Conservation (phyloP, 2,888 invertebrate genomes). For the Ormyrus thymus region DNA sequence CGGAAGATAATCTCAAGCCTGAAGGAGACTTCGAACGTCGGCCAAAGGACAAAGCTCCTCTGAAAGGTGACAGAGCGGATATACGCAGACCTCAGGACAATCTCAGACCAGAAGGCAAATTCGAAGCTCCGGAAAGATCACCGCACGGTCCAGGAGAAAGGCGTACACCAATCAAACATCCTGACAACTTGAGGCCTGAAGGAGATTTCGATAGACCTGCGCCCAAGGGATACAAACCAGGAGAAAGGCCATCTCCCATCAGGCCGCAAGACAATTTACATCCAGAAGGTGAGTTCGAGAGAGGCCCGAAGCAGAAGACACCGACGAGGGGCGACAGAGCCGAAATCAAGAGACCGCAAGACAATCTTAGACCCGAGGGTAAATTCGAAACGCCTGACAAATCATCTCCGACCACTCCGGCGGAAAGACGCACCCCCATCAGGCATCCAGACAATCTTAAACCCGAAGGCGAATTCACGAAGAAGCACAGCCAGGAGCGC, state of each 20-base stretch:
- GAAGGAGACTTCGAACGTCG: slow-evolving; percentile 55
- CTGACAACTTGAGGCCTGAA: slow-evolving; percentile 78
- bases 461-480: slow-evolving; percentile 76
- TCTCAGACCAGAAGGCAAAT: slow-evolving; percentile 78
- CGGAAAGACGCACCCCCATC: slow-evolving; percentile 72
- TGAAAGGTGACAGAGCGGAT: slow-evolving; percentile 70
- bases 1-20: slow-evolving; percentile 74
- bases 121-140: slow-evolving; percentile 73
- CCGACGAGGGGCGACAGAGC: slow-evolving; percentile 66
- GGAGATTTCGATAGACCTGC: slow-evolving; percentile 77
- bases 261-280: slow-evolving; percentile 77
- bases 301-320: slow-evolving; percentile 76
- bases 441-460: slow-evolving; percentile 76
- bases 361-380: slow-evolving; percentile 74
- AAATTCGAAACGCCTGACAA: slow-evolving; percentile 76
- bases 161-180: slow-evolving; percentile 75
- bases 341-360: slow-evolving; percentile 65
- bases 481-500: slow-evolving; percentile 75
- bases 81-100: slow-evolving; percentile 74
- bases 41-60: slow-evolving; percentile 56
- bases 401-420: slow-evolving; percentile 68
- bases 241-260: slow-evolving; percentile 73
- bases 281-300: slow-evolving; percentile 75
- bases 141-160: slow-evolving; percentile 75
- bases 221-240: slow-evolving; percentile 77